Base-by-base conservation (phyloP, 2,113 vertebrate genomes). In the Aythya baeri region DNA sequence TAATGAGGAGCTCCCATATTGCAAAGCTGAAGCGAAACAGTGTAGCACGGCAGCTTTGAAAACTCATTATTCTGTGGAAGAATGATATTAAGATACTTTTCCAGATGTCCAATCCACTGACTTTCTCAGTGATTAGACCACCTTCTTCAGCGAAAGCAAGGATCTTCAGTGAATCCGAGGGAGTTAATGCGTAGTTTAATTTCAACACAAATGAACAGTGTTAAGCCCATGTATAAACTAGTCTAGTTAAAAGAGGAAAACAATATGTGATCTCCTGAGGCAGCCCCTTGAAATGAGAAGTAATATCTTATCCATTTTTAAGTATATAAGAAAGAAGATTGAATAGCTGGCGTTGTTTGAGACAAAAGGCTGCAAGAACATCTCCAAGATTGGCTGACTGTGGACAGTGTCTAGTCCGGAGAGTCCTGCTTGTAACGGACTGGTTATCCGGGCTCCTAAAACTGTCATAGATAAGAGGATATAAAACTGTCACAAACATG, bases 391-490 rank as follows among this genome's bases (percentile, higher is more conserved):
- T 89, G 58, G 31, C 49, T 91, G 78, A 52, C 23, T 88, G 46
- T 49, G 86, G 58, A 87, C 72, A 77, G 21, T 20, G 21, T 88
- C 59, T 77, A 71, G 71, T 70, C 75, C 58, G 67, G 36, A 59
- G 89, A 91, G 76, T 85, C 57, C 58, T 1, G 0, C 61, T 88
- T 91, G 15, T 31, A 86, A 50, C 1, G 0, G 49, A 41, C 34
- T 84, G 61, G 58, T 95, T 94, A 95, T 96, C 95, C 86, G 52
- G 29, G 38, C 46, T 93, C 11, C 54, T 91, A 89, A 89, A 94
- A 83, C 93, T 81, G 34, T 67, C 57, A 41, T 6, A 94, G 93
- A 94, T 94, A 88, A 96, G 89, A 72, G 84, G 81, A 68, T 78
- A 84, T 85, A 93, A 91, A 94, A 57, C 57, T 97, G 94, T 78